Base-by-base conservation (phyloP, 1,140 invertebrate genomes). In the Drosophila oshimai region DNA sequence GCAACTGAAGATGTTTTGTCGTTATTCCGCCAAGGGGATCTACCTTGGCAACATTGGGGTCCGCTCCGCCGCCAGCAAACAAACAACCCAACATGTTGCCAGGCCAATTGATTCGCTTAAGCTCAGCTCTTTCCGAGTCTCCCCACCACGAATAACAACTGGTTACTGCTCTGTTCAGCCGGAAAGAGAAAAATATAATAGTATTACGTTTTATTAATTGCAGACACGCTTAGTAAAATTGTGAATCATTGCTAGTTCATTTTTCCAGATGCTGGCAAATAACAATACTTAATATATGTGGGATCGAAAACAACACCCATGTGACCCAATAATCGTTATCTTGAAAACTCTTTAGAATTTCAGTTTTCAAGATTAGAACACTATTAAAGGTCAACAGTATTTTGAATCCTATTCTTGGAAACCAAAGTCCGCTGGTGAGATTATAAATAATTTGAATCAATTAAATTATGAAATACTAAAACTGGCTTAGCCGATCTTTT, bases 71-170 rank as follows among this genome's bases (percentile, higher is more conserved):
- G 33, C 12, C 26, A 13, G 12, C 6, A 73, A 72, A 46, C 45
- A 74, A 74, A 68, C 72, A 46, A 64, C 6, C 47, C 69, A 67
- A 80, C 73, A 80, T 60, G 80, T 86, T 87, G 81, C 81, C 81
- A 86, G 51, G 80, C 57, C 55, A 80, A 84, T 74, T 74, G 49
- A 72, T 9, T 28, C 18, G 28, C 34, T 28, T 15, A 26, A 39
- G 29, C 42, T 13, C 9, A 9, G n/a, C n/a, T 18, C 12, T 34
- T 29, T 13, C 18, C 15, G 26, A 64, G 57, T 47, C 61, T 64
- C 18, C 18, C 39, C 28, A 15, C 4, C 5, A 5, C 12, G 10
- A 15, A 45, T 46, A 57, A 10, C 41, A 46, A 46, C 42, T 57
- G 42, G 51, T 53, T 53, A 15, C 9, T 22, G 58, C 58, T 65